Evolutionary conservation across 2,113 vertebrate species (phyloP), one percentile per base, ranked within the genome.

Genomic region (Panthera uncia): DNA sequence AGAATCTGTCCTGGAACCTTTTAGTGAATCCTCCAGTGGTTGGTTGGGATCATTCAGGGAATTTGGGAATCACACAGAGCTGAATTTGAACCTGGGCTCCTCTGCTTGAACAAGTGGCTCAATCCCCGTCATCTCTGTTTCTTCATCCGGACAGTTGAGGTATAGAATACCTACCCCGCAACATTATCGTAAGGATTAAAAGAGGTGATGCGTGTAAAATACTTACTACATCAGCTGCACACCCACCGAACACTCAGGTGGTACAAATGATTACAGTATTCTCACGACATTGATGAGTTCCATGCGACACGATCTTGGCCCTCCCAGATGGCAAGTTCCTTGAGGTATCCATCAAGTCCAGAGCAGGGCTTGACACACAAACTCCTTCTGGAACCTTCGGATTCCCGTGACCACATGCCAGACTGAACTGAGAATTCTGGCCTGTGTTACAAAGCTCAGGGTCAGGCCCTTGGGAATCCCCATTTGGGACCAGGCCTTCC

Each of bases 271-370:
- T 31, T 7, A 2, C 4, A 8, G 15, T 38, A 2, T 16, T 18
- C 7, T 41, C 1, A 0, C 8, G 29, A 55, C 80, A 3, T 4
- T 7, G 38, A 52, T 36, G 52, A 5, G n/a, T 93, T 95, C n/a
- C 38, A 0, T 0, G 9, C 4, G 45, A 9, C 3, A 0, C 33
- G 4, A 0, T 41, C 41, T 38, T 29, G 18, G 41, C 38, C 4
- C 4, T 83, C 33, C 73, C 92, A 31, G 13, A 19, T 31, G 15
- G 25, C 81, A 21, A 0, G 63, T 52, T 88, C 63, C 33, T 94
- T 45, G 68, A 83, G 19, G 7, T 89, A 33, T 68, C 45, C 8
- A 3, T 89, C 50, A n/a, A 36, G 31, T 52, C 48, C 25, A 52
- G 78, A 41, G 18, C 13, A 71, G 80, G 50, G 16, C 21, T 71